Conservation (phyloP, 2,888 invertebrate species). For the Bedellia somnulentella region DNA sequence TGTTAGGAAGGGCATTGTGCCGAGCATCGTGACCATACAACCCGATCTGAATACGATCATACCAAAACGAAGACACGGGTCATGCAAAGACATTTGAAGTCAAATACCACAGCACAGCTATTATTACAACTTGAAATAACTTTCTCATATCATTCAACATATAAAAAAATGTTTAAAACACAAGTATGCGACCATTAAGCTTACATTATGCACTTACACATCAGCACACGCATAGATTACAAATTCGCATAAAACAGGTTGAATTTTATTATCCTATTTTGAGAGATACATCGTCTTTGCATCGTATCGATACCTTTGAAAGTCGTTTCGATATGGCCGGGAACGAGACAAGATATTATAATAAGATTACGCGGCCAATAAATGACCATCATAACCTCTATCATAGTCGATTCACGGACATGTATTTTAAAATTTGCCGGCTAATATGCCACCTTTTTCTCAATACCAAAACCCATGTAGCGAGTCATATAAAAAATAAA, state of each 20-base stretch:
- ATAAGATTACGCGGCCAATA: constrained; percentile 2
- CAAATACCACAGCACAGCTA: not conserved
- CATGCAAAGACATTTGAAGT: not conserved
- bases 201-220: constrained; percentile 5
- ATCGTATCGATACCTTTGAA: not conserved
- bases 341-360: constrained; percentile 1
- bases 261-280: not conserved
- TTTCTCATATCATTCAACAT: not conserved
- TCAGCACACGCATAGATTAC: constrained; percentile 4
- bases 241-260: constrained; percentile 3
- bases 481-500: constrained; percentile 17
- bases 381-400: not conserved
- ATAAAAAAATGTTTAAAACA: not conserved
- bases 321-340: constrained; percentile 1
- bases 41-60: no score
- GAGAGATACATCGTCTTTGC: not conserved
- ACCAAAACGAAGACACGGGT: not conserved
- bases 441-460: constrained; percentile 13
- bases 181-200: constrained; percentile 3
- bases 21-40: no score
- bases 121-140: not conserved
- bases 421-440: constrained; percentile 13
- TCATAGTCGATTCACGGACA: not conserved
- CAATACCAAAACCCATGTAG: constrained; percentile 7
- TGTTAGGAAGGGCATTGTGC: no score